Evolutionary conservation across 2,797 vertebrate species (phyloP), one percentile per base, ranked within the genome.

Genomic region (Atherinosoma microstoma): DNA sequence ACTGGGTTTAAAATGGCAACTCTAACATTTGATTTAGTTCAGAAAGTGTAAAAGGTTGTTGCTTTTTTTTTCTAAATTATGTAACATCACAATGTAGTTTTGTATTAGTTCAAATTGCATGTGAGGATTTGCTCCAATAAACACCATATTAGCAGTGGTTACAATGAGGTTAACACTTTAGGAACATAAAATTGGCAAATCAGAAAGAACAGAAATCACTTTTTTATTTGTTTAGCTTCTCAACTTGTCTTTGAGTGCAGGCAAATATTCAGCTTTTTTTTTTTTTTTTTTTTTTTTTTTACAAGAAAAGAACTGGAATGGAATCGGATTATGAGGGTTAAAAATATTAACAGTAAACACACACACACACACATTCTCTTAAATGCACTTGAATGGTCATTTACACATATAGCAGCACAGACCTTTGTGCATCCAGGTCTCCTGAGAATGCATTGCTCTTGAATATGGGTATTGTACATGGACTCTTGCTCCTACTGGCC

Each of bases 1-100:
- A 53, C 29, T 35, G 38, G 36, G 27, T 58, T 64, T 64, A 57
- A 81, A 80, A 79, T 40, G 16, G n/a, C 57, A 47, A 10, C 10
- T 63, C 20, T 75, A 68, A 70, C 35, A 58, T 65, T 80, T 75
- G 70, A 84, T 70, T 80, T 73, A 49, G 76, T 78, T 24, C n/a
- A n/a, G n/a, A n/a, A n/a, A n/a, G n/a, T n/a, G n/a, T n/a, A n/a
- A n/a, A n/a, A n/a, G n/a, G n/a, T n/a, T 32, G 30, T 32, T 32
- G 30, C 30, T n/a, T 32, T 32, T 32, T 32, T 6, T 32, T 32
- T 32, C 30, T 32, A 32, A 32, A 86, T 36, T 34, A 32, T 29
- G 58, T 29, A 66, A 54, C 32, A 42, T 67, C 9, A 30, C 36
- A n/a, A 70, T 54, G 75, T 10, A 27, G n/a, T 45, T 79, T 58